phyloP scores from a whole-genome alignment of 2,888 invertebrate genomes.

The Epinotia nisella region DNA sequence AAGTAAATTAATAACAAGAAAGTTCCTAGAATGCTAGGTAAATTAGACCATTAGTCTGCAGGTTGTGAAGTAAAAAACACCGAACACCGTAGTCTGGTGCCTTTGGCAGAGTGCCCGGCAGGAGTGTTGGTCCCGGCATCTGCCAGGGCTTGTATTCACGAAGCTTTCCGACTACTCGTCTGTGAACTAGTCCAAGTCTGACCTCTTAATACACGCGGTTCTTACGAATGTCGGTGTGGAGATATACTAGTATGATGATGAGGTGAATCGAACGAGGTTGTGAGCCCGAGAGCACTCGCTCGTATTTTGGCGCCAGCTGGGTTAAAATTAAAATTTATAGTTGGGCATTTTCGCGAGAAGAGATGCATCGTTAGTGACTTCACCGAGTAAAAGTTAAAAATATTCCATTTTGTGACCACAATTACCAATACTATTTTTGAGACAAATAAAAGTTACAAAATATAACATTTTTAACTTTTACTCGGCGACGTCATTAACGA shows the following conservation, averaged over 20 bases:
- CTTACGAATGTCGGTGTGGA: not conserved
- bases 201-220: not conserved
- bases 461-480: too few relatives aligned
- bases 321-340: constrained; percentile 30
- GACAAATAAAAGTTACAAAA: too few relatives aligned
- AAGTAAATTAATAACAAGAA: constrained; percentile 28
- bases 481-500: too few relatives aligned
- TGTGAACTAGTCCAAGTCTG: not conserved
- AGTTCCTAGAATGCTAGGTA: constrained; percentile 23
- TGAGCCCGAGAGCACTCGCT: not conserved
- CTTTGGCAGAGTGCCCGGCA: constrained; percentile 73
- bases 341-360: too few relatives aligned
- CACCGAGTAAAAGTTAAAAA: too few relatives aligned
- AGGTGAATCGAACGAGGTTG: not conserved
- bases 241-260: not conserved
- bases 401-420: too few relatives aligned
- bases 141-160: constrained; percentile 39
- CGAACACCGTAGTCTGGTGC: constrained; percentile 53
- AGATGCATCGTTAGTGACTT: too few relatives aligned
- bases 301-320: constrained; percentile 32
- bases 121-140: constrained; percentile 57
- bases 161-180: not conserved
- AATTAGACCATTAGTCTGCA: constrained; percentile 38
- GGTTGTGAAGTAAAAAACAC: constrained; percentile 37
- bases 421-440: too few relatives aligned